Evolutionary conservation across 2,113 vertebrate genomes (phyloP), one percentile per base, ranked within the genome.

Genomic region (Leptobrachium leishanense): DNA sequence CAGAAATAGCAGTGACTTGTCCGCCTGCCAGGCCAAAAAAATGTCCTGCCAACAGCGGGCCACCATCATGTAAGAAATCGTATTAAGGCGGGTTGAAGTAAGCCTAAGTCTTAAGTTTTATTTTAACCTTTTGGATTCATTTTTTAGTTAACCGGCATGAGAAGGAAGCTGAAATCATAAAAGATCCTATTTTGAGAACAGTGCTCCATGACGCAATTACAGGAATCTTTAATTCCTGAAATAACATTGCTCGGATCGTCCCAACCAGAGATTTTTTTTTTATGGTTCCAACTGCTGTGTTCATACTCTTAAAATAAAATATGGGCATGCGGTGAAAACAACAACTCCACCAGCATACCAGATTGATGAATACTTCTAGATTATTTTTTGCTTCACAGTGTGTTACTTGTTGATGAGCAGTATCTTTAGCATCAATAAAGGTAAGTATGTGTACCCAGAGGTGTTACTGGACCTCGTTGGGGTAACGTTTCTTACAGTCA

Each of bases 191-290:
- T 74, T 80, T 11, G 8, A 44, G 63, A 80, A 57, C 46, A 73
- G 39, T 67, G 40, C 50, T 74, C 77, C 71, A 80, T 80, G 77
- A 80, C 77, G 70, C 20, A 43, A 80, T 67, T 74, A 62, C 62
- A 67, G 70, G 77, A 73, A 57, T 68, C 44, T 79, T 55, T 79
- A 74, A 73, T 80, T 80, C 77, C 63, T 80, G 63, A 73, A 80
- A 80, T 68, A 80, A 73, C 71, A 74, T 55, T 55, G 72, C 77
- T 79, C 62, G 76, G 68, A 72, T 72, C 68, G 68, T 57, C 70
- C 77, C 77, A 80, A 53, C 15, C 70, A 68, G 2, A 64, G 63
- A 31, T 50, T 41, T 42, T 43, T 67, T 50, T 15, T 42, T 43
- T 57, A 9, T 11, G 63, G 6, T 57, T 74, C 63, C 40, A 80